phyloP scores from a whole-genome alignment of 1,140 invertebrate species.

The Conopomorpha cramerella region DNA sequence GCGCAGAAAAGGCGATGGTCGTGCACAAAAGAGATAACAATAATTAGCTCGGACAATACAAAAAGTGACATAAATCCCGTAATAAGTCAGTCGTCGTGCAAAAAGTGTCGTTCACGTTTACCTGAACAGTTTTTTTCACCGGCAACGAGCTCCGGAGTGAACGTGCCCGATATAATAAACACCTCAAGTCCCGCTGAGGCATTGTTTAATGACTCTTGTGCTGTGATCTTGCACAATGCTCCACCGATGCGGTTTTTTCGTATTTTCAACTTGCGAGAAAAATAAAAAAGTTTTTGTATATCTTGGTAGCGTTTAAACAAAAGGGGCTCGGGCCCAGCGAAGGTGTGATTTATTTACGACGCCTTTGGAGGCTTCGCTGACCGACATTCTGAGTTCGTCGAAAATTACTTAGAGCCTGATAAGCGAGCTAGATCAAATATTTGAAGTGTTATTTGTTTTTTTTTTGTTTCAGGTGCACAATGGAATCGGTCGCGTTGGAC shows the following conservation, averaged over 20 bases:
- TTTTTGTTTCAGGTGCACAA: conserved; percentile 52
- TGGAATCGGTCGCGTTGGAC: conserved; percentile 15
- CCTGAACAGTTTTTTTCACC: conserved; percentile 44
- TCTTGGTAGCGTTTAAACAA: conserved; percentile 57
- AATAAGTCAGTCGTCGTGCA: conserved; percentile 42
- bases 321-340: conserved; percentile 34
- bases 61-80: conserved; percentile 60
- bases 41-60: conserved; percentile 52
- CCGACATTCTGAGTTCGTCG: too few relatives aligned
- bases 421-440: too few relatives aligned
- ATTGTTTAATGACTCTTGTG: conserved; percentile 57
- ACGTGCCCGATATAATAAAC: conserved; percentile 50
- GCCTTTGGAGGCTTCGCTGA: conserved; percentile 32
- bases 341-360: conserved; percentile 59
- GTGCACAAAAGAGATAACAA: conserved; percentile 55
- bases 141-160: conserved; percentile 29
- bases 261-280: conserved; percentile 29
- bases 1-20: conserved; percentile 41
- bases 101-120: conserved; percentile 33
- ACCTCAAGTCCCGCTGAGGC: conserved; percentile 52
- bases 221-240: conserved; percentile 58
- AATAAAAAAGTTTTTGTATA: conserved; percentile 42
- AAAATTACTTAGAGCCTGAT: too few relatives aligned
- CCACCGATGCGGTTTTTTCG: conserved; percentile 29
- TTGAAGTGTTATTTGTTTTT: too few relatives aligned